Conservation (phyloP, 2,113 vertebrate species). For the Bucco capensis region DNA sequence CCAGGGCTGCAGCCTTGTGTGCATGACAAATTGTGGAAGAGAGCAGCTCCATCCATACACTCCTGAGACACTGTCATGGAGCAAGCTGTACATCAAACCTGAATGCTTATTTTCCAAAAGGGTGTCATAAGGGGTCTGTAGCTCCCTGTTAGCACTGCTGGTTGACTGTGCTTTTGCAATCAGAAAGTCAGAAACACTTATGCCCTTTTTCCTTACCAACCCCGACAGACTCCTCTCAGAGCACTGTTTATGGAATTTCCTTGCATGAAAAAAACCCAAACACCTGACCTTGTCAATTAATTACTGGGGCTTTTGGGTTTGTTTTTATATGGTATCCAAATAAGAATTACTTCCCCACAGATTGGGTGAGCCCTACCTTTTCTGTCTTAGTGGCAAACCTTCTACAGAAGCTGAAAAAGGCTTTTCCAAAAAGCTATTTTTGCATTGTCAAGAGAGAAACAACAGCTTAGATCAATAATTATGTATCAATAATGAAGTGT, state of each 20-base stretch:
- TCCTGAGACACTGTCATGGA: neutral
- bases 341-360: neutral
- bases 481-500: neutral
- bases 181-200: neutral
- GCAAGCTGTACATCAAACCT: neutral
- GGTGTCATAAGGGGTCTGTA: neutral
- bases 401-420: neutral
- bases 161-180: neutral
- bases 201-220: neutral
- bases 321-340: neutral
- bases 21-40: neutral
- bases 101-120: neutral
- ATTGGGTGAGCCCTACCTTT: neutral
- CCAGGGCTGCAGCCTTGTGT: neutral
- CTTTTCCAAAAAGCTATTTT: neutral
- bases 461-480: neutral
- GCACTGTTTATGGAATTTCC: neutral
- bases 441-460: neutral
- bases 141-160: neutral
- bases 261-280: neutral
- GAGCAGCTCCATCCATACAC: neutral
- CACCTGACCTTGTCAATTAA: neutral
- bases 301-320: neutral
- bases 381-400: neutral
- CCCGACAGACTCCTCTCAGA: neutral